Evolutionary conservation across 2,888 invertebrate species (phyloP).

Genomic region (Archaeoteleia sp.): DNA sequence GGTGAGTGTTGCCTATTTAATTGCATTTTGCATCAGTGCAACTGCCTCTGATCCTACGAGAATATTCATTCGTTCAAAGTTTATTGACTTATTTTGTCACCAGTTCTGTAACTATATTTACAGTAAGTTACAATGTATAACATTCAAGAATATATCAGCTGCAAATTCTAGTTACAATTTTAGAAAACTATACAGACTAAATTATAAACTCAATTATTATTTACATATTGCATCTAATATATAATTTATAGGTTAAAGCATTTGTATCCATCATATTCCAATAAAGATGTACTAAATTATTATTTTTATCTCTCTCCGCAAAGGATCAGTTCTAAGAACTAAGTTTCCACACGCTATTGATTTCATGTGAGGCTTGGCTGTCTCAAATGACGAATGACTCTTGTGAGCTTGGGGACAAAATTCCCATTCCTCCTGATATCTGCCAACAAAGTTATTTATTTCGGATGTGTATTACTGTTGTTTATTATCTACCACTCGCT

Average conservation of each 20-base stretch:
- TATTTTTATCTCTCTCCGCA: not conserved
- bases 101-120: too few species aligned
- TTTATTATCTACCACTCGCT: conserved; percentile 69
- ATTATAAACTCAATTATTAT: too few species aligned
- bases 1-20: conserved; percentile 41
- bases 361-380: conserved; percentile 48
- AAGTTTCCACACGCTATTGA: conserved; percentile 56
- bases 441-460: conserved; percentile 62
- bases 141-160: too few species aligned
- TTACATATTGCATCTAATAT: too few species aligned
- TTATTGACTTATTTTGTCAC: conserved; percentile 42
- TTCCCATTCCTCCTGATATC: conserved; percentile 57
- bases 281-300: not conserved
- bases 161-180: too few species aligned
- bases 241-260: too few species aligned
- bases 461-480: conserved; percentile 67
- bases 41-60: conserved; percentile 21
- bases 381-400: conserved; percentile 62
- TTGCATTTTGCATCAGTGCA: conserved; percentile 33
- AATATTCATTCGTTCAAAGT: conserved; percentile 41
- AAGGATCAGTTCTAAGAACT: conserved; percentile 13
- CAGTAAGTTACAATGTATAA: too few species aligned
- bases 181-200: too few species aligned
- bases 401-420: conserved; percentile 56
- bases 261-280: too few species aligned